Evolutionary conservation across 2,113 vertebrate species (phyloP), one percentile per base, ranked within the genome.

Genomic region (Charadrius vociferus): DNA sequence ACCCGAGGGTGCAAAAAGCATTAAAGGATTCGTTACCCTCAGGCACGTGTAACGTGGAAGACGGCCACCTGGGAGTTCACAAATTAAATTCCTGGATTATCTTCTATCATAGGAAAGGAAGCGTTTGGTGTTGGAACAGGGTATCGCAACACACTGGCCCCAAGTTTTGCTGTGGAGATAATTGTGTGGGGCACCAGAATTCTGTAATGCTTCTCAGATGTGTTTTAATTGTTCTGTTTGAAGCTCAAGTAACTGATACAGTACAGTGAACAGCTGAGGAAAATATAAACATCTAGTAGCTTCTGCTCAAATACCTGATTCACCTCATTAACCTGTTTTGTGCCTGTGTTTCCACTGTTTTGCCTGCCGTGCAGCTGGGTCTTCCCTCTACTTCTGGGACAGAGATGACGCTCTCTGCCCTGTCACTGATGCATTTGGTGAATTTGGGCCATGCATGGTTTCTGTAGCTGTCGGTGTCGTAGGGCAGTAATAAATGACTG

Each of bases 1-100:
- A 32, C 90, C 77, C 4, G 18, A 88, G 91, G 80, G 80, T 82
- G 72, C n/a, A 52, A 53, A 77, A 94, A 70, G 68, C 81, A 85
- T 91, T 55, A 91, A 91, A 93, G 68, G 50, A 21, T 49, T 88
- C 52, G 10, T 92, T 71, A 62, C n/a, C 82, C 45, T 85, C 37
- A 8, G 85, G 78, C 39, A 24, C 22, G 23, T 43, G 78, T 68
- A 67, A 71, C 12, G 32, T 86, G 75, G 88, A 90, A 88, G n/a
- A 27, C 58, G 70, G 75, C 92, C 92, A 88, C 45, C 50, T 92
- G 85, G 74, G 86, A 66, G 78, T 67, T 81, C 79, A 56, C 62
- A 63, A 45, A 82, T 96, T 85, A 82, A 91, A 93, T 94, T 93
- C 74, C 78, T 93, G 87, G 67, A 81, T 87, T 96, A 91, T 90